Evolutionary conservation across 2,797 vertebrate genomes (phyloP).

Genomic region (Orestias chungarensis): DNA sequence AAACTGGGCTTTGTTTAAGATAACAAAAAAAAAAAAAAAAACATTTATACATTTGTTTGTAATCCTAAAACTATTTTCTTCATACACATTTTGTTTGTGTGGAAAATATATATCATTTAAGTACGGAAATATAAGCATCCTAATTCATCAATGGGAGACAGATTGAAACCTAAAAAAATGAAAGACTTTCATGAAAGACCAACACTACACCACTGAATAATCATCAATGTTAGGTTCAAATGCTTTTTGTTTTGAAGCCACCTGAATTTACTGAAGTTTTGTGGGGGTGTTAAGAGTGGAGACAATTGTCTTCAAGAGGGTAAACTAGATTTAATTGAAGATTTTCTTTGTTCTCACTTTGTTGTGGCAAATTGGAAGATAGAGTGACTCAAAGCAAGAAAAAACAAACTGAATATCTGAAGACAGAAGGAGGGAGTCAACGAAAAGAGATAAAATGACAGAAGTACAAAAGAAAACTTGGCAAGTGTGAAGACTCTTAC

Average conservation of each 20-base stretch:
- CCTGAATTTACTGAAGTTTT: slow-evolving; percentile 11
- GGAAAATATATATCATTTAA: too few relatives aligned
- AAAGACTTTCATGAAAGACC: too few relatives aligned
- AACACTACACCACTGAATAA: not conserved
- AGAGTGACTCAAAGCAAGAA: slow-evolving; percentile 29
- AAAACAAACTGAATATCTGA: slow-evolving; percentile 2
- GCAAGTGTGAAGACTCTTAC: slow-evolving; percentile 14
- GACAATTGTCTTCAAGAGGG: slow-evolving; percentile 14
- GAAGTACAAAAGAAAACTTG: slow-evolving; percentile 30
- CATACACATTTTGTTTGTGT: too few relatives aligned
- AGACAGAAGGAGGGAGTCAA: not conserved
- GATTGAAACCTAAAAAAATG: not conserved
- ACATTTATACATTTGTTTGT: not conserved
- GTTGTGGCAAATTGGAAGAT: slow-evolving; percentile 19
- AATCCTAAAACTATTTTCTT: not conserved
- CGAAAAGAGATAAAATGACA: slow-evolving; percentile 30
- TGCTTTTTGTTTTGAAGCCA: slow-evolving; percentile 8
- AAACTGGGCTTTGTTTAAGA: slow-evolving; percentile 34
- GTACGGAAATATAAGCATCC: too few relatives aligned
- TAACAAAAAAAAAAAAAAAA: not conserved
- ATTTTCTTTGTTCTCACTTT: slow-evolving; percentile 34
- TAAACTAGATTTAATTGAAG: slow-evolving; percentile 34
- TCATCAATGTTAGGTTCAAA: slow-evolving; percentile 4
- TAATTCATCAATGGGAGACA: not conserved
- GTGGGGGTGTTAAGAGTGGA: slow-evolving; percentile 3